Evolutionary conservation across 2,113 vertebrate species (phyloP).

Genomic region (Coptodon bakossiorum): DNA sequence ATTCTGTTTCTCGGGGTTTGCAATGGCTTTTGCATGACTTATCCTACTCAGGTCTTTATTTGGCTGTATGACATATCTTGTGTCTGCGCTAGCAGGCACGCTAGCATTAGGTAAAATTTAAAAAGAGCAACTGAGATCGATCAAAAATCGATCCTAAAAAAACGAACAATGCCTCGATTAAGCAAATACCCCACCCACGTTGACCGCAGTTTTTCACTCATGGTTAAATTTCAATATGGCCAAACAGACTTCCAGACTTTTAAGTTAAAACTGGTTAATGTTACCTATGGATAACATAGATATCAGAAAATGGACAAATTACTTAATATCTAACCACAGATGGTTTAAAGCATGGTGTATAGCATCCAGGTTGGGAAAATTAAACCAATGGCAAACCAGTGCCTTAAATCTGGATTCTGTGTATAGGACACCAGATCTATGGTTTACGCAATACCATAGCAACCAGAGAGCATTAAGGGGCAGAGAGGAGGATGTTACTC

Average conservation of each 20-base stretch:
- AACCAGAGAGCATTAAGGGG: background rate
- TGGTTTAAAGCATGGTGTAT: fast-evolving
- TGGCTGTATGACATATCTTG: background rate
- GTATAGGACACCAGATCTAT: background rate
- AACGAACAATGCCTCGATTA: fast-evolving
- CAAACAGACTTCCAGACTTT: fast-evolving
- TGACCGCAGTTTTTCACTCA: background rate
- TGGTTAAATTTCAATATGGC: background rate
- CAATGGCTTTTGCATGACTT: background rate
- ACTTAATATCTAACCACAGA: fast-evolving
- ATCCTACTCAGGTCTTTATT: background rate
- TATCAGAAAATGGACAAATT: background rate
- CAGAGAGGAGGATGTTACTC: background rate
- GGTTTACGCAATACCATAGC: background rate
- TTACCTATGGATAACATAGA: background rate
- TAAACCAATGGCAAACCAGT: background rate
- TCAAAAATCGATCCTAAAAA: background rate
- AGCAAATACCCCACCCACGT: background rate
- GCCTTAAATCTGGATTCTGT: background rate
- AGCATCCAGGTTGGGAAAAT: background rate
- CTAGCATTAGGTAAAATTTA: background rate
- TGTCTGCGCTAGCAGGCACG: fast-evolving
- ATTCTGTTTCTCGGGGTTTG: background rate
- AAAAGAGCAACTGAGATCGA: background rate
- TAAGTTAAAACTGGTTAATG: background rate